A percentile compares a stretch with the other conserved stretches of the same genome.
Conservation (phyloP, 2,888 invertebrate species). For the Platerodrilus igneus region DNA sequence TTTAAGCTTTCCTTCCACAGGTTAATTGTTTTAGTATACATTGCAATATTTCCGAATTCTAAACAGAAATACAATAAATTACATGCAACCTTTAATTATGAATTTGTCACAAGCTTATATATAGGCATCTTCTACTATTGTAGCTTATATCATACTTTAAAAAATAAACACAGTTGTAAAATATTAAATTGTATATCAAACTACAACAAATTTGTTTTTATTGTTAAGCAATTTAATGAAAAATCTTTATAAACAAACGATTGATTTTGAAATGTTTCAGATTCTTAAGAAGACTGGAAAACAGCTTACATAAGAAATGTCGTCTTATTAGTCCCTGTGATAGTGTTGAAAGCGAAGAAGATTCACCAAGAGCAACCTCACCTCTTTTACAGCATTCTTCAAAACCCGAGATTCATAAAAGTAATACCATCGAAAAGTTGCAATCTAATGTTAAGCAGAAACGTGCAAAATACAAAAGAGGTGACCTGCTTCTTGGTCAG, state of each 20-base stretch:
- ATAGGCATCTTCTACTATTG: too few species aligned
- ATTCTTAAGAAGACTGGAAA: conserved; percentile 66
- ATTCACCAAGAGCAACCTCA: conserved; percentile 62
- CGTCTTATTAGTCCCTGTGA: conserved; percentile 52
- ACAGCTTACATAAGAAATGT: conserved; percentile 65
- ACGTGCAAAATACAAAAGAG: conserved; percentile 37
- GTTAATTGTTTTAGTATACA: too few species aligned
- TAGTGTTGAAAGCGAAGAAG: conserved; percentile 51
- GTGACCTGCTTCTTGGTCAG: conserved; percentile 35
- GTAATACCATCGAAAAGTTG: conserved; percentile 44
- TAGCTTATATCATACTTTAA: too few species aligned
- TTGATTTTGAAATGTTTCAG: conserved; percentile 42
- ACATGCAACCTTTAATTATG: too few species aligned
- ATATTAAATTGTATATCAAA: conserved; percentile 4
- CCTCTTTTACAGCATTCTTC: conserved; percentile 53
- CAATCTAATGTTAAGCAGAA: conserved; percentile 30
- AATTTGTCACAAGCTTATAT: too few species aligned
- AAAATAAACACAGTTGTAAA: too few species aligned
- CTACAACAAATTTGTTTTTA: conserved; percentile 4
- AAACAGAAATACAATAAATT: too few species aligned
- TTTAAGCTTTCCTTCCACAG: too few species aligned
- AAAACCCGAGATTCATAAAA: conserved; percentile 45
- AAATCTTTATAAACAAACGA: neutral
- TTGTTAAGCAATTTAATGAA: neutral
- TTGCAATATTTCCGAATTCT: too few species aligned